Evolutionary conservation across 2,888 invertebrate genomes (phyloP).

Genomic region (Eristalinus aeneus): DNA sequence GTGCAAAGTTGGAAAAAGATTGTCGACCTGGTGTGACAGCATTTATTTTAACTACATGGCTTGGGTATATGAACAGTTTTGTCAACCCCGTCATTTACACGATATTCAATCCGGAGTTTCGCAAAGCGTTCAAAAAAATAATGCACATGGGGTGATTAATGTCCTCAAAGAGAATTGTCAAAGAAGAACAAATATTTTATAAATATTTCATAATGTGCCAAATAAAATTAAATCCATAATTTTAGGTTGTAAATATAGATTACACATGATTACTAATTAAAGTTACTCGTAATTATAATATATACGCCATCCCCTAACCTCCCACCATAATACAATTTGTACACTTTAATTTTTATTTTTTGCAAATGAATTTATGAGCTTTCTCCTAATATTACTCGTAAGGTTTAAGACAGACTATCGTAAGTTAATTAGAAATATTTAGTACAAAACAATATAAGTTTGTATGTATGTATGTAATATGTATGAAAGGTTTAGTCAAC

Average conservation of each 20-base stretch:
- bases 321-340: slow-evolving; percentile 8
- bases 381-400: not conserved
- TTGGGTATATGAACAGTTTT: slow-evolving; percentile 98
- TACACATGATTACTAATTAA: not conserved
- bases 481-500: not conserved
- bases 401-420: slow-evolving; percentile 4
- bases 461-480: not conserved
- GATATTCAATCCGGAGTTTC: slow-evolving; percentile 98
- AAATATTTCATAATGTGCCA: slow-evolving; percentile 61
- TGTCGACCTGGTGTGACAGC: slow-evolving; percentile 93
- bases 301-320: not conserved
- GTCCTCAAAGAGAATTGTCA: slow-evolving; percentile 43
- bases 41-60: slow-evolving; percentile 97
- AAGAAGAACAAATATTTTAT: slow-evolving; percentile 60
- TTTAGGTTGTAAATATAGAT: slow-evolving; percentile 8
- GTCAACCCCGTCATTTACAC: slow-evolving; percentile 97
- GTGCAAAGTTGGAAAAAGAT: slow-evolving; percentile 90
- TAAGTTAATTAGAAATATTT: slow-evolving; percentile 34
- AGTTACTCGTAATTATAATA: not conserved
- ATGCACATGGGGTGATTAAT: slow-evolving; percentile 85
- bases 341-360: slow-evolving; percentile 7
- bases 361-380: slow-evolving; percentile 11
- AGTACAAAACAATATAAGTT: slow-evolving; percentile 34
- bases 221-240: slow-evolving; percentile 5
- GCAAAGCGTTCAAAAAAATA: slow-evolving; percentile 98